phyloP scores from a whole-genome alignment of 1,140 invertebrate genomes.

The Microplitis demolitor region DNA sequence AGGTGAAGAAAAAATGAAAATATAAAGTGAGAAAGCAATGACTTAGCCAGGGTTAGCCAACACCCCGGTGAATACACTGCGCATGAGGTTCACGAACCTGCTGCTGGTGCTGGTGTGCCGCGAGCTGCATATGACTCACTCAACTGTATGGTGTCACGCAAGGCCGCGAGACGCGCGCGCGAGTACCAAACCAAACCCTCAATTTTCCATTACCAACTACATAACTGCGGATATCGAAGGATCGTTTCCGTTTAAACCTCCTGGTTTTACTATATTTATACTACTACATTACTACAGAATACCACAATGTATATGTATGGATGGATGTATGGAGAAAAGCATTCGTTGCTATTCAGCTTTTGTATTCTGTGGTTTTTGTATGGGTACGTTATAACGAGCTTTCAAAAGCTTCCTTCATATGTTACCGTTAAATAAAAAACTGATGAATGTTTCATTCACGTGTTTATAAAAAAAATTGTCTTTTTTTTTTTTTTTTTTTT shows the following conservation, averaged over 20 bases:
- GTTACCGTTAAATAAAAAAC: background rate
- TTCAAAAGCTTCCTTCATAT: background rate
- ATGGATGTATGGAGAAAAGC: background rate
- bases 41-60: background rate
- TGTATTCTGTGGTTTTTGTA: background rate
- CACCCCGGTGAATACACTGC: background rate
- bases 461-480: too few species aligned
- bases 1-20: slow-evolving; percentile 1
- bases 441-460: background rate
- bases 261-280: background rate
- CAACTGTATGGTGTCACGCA: slow-evolving; percentile 33
- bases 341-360: background rate
- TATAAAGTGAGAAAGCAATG: slow-evolving; percentile 7
- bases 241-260: slow-evolving; percentile 14
- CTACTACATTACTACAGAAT: background rate
- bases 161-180: slow-evolving; percentile 27
- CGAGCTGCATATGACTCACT: slow-evolving; percentile 33
- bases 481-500: background rate
- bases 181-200: background rate
- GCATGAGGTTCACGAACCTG: slow-evolving; percentile 35
- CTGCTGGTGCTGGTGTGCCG: too few species aligned
- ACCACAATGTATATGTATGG: too few species aligned
- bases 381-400: background rate
- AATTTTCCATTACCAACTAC: slow-evolving; percentile 1
- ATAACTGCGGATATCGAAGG: slow-evolving; percentile 17